Evolutionary conservation across 2,888 invertebrate genomes (phyloP).

Genomic region (Drosophila stalkeri): DNA sequence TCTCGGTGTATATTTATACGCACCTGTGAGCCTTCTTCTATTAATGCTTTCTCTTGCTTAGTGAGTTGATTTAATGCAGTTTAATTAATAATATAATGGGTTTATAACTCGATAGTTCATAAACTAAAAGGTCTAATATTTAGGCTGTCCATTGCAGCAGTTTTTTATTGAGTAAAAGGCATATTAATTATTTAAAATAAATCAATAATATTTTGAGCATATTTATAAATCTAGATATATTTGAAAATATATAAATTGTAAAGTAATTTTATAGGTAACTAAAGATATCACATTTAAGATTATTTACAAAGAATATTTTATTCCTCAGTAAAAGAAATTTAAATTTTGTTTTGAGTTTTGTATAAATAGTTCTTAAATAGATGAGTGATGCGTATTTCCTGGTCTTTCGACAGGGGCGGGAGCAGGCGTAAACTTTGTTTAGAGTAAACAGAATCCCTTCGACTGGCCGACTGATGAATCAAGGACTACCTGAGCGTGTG

Average conservation of each 20-base stretch:
- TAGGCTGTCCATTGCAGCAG: too few species aligned
- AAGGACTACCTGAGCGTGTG: constrained; percentile 77
- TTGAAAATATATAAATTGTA: neutral
- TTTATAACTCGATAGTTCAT: too few species aligned
- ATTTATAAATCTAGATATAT: neutral
- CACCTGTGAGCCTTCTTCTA: too few species aligned
- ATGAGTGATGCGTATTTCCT: constrained; percentile 3
- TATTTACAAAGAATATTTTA: neutral
- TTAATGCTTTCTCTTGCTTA: too few species aligned
- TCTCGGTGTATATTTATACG: too few species aligned
- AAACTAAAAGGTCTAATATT: too few species aligned
- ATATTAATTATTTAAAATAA: too few species aligned
- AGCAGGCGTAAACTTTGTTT: constrained; percentile 64
- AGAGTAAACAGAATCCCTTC: constrained; percentile 71
- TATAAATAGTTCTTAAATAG: neutral
- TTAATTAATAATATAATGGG: too few species aligned
- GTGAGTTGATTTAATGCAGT: too few species aligned
- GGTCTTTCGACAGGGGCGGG: constrained; percentile 40
- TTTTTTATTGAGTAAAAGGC: too few species aligned
- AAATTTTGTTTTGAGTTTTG: neutral
- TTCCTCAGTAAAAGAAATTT: neutral
- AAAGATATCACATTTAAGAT: neutral
- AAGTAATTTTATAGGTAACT: neutral
- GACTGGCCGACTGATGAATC: constrained; percentile 41
- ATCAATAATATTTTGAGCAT: too few species aligned